A percentile compares a stretch with the other conserved stretches of the same genome.
Conservation (phyloP, 2,113 vertebrate genomes). For the Amblyornis subalaris region DNA sequence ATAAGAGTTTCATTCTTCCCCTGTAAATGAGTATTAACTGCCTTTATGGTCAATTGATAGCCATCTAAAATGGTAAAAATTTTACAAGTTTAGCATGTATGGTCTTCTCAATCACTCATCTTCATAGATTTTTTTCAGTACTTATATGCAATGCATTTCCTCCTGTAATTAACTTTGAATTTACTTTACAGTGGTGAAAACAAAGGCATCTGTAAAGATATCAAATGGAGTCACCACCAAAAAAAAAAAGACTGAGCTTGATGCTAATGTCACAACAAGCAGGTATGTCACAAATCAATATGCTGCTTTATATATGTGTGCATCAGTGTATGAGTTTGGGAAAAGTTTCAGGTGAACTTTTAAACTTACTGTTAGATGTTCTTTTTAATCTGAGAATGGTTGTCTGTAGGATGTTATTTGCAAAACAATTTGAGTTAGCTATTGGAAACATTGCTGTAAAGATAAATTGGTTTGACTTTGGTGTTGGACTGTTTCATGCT, state of each 20-base stretch:
- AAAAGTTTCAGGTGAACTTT: neutral
- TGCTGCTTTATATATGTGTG: neutral
- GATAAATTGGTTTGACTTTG: neutral
- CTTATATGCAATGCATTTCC: neutral
- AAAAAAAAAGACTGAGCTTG: constrained; percentile 66
- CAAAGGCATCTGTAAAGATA: constrained; percentile 60
- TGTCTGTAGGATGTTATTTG: neutral
- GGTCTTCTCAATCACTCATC: neutral
- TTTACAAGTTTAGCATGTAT: neutral
- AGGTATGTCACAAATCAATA: constrained; percentile 53
- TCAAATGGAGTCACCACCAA: constrained; percentile 65
- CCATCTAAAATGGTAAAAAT: neutral
- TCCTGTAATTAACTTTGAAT: constrained; percentile 30
- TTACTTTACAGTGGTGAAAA: constrained; percentile 67
- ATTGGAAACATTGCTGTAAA: neutral
- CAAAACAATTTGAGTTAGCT: neutral
- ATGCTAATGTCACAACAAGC: constrained; percentile 31
- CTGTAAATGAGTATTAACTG: neutral
- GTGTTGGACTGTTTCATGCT: neutral
- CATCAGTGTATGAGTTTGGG: neutral
- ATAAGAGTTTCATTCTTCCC: neutral
- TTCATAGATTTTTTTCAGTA: neutral
- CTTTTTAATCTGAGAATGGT: neutral
- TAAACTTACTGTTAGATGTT: neutral
- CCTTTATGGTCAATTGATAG: neutral